Evolutionary conservation across 2,113 vertebrate species (phyloP).

Genomic region (Cnemophilus loriae): DNA sequence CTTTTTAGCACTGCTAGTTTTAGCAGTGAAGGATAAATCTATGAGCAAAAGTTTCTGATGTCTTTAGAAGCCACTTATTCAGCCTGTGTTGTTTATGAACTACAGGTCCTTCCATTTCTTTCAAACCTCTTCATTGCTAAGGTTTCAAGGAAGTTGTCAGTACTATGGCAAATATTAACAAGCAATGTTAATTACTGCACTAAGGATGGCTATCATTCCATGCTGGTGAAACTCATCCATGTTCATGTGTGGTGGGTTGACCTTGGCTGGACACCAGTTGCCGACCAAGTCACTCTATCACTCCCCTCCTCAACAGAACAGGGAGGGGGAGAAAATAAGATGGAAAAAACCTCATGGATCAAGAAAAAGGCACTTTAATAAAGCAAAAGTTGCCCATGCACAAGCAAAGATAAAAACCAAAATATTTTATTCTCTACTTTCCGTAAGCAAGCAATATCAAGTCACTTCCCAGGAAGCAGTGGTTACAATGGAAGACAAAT

Average conservation of each 20-base stretch:
- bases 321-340: neutral
- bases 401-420: neutral
- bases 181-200: neutral
- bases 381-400: neutral
- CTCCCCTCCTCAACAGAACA: neutral
- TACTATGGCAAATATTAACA: neutral
- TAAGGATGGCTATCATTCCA: neutral
- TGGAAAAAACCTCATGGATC: neutral
- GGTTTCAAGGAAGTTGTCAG: conserved; percentile 2
- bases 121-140: neutral
- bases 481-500: neutral
- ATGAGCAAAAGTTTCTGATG: conserved; percentile 57
- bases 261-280: neutral
- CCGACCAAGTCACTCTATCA: neutral
- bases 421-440: neutral
- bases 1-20: conserved; percentile 50
- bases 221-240: neutral
- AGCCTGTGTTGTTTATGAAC: conserved; percentile 35
- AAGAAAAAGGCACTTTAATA: neutral
- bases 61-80: conserved; percentile 22
- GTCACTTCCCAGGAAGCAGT: neutral
- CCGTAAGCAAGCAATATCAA: neutral
- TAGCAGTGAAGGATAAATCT: conserved; percentile 27
- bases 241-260: neutral
- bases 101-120: neutral